Percentiles rank a stretch among this genome's conserved stretches.
Evolutionary conservation across 2,113 vertebrate genomes (phyloP).

Genomic region (Sinocyclocheilus rhinocerous): DNA sequence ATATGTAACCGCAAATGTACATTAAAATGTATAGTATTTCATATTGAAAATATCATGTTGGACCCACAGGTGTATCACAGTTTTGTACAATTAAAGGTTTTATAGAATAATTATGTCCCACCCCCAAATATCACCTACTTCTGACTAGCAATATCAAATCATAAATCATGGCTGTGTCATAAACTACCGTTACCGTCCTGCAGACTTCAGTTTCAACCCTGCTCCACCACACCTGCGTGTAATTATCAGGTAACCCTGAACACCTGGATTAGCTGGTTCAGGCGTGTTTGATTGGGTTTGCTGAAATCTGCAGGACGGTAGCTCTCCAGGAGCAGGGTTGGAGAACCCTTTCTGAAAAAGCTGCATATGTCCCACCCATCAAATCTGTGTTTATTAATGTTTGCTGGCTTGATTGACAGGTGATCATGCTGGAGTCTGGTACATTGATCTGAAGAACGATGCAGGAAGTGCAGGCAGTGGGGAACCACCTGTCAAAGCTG

Average conservation of each 20-base stretch:
- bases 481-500: constrained; percentile 76
- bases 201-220: not conserved
- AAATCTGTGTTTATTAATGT: not conserved
- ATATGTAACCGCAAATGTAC: not conserved
- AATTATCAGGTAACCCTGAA: not conserved
- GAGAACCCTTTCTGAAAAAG: not conserved
- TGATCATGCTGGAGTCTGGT: constrained; percentile 85
- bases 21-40: not conserved
- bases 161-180: not conserved
- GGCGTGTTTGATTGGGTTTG: not conserved
- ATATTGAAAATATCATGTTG: not conserved
- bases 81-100: not conserved
- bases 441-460: constrained; percentile 87
- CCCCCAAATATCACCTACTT: not conserved
- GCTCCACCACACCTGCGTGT: not conserved
- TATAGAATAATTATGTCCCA: not conserved
- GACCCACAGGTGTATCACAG: not conserved
- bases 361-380: not conserved
- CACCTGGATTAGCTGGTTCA: not conserved
- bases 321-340: no score
- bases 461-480: constrained; percentile 79
- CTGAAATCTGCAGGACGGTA: not conserved
- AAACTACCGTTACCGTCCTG: not conserved
- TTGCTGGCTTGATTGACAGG: constrained; percentile 68
- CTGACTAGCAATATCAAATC: not conserved